phyloP scores from a whole-genome alignment of 1,140 invertebrate genomes.

The Laupala kohalensis region DNA sequence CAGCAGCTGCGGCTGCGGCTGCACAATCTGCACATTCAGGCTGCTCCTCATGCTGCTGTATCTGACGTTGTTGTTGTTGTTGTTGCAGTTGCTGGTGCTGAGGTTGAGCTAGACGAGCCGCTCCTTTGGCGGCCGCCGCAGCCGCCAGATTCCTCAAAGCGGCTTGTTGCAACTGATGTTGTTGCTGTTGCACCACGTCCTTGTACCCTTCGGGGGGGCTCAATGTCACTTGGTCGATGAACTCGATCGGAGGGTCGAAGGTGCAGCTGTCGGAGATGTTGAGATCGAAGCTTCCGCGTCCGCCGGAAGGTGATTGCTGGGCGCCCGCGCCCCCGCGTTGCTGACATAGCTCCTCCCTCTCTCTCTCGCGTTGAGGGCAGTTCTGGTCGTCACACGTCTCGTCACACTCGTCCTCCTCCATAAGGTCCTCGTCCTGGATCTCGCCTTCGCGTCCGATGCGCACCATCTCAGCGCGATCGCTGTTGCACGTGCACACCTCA shows the following conservation, averaged over 20 bases:
- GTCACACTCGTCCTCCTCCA: conserved; percentile 27
- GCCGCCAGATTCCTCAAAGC: background rate
- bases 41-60: background rate
- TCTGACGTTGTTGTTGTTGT: background rate
- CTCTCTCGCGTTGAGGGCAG: conserved; percentile 8
- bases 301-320: conserved; percentile 1
- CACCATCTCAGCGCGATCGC: conserved; percentile 15
- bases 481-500: conserved; percentile 31
- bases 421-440: conserved; percentile 38
- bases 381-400: background rate
- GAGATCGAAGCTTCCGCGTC: conserved; percentile 17
- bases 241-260: conserved; percentile 41
- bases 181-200: conserved; percentile 34
- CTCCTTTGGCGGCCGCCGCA: background rate
- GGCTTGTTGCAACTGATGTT: background rate
- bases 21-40: background rate
- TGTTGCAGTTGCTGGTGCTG: background rate
- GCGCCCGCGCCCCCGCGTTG: conserved; percentile 15
- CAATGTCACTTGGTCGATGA: conserved; percentile 60
- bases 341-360: conserved; percentile 17
- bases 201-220: conserved; percentile 78
- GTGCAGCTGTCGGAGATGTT: conserved; percentile 21
- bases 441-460: conserved; percentile 20
- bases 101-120: background rate
- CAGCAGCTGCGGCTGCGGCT: no score